A percentile compares a stretch with the other conserved stretches of the same genome.
Conservation (phyloP, 2,888 invertebrate species). For the Melinopterus prodromus region DNA sequence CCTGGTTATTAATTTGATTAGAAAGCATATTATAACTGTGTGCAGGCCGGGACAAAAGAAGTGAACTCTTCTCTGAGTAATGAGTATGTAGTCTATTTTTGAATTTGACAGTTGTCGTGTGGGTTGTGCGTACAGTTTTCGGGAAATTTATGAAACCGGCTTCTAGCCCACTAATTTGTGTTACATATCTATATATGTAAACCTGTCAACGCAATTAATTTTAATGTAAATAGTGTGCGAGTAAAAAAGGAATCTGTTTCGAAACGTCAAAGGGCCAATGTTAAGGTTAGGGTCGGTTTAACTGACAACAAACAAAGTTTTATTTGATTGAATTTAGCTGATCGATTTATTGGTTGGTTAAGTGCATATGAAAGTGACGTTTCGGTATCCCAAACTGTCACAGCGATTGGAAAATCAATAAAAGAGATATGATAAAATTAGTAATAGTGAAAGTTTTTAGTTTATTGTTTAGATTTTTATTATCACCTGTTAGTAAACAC, state of each 20-base stretch:
- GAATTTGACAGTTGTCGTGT: neutral
- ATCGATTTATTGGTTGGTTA: neutral
- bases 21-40: neutral
- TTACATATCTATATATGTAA: no score
- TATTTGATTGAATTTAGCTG: neutral
- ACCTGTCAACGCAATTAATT: no score
- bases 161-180: neutral
- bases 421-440: no score
- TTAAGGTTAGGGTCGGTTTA: no score
- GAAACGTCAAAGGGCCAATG: no score
- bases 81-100: neutral
- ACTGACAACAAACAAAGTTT: no score
- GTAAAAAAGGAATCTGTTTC: no score
- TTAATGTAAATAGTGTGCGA: no score
- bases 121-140: neutral
- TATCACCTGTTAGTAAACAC: no score
- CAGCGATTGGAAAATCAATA: no score
- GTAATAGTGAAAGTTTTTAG: no score
- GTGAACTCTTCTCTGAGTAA: neutral
- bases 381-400: neutral
- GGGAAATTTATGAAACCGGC: neutral
- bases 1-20: neutral
- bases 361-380: neutral
- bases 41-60: neutral
- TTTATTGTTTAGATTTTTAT: no score